Evolutionary conservation across 2,113 vertebrate species (phyloP), one percentile per base, ranked within the genome.

Genomic region (Corythaixoides concolor): DNA sequence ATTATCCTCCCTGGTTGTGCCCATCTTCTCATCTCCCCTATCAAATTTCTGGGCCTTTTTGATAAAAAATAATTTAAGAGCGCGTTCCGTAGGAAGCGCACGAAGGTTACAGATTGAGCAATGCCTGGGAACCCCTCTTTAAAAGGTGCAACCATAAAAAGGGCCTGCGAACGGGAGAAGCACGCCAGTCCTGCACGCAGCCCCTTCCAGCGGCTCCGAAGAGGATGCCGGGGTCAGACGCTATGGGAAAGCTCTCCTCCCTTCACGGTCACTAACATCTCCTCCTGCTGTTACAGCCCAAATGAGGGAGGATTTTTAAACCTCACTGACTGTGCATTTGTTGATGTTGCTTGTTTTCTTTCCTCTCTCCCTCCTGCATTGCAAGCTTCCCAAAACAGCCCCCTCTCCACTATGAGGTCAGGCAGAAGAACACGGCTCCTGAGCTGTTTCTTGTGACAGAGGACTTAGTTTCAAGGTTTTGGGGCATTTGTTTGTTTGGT

Each of bases 61-160:
- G 97, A 97, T 97, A 97, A 97, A 96, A 96, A 94, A 96, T 63
- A 94, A 97, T 97, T 96, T 95, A 94, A 97, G 94, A 92, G 91
- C 15, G 1, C 0, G 53, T 89, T 93, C 85, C 28, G 8, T 80
- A 96, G 95, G 96, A 96, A 92, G 78, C 41, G 6, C 83, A 89
- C 1, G 0, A 81, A 96, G 94, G 89, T 89, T 85, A 94, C 73
- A 27, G 67, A 90, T 43, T 81, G 94, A 97, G 95, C 93, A 93
- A 81, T 4, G 67, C 85, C 90, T 87, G 89, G 68, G 80, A 97
- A 84, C 84, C 95, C 70, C 67, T 90, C 60, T 52, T 53, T 32
- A 55, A 84, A 85, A 90, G 58, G 78, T 63, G 43, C 47, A n/a
- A 17, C 23, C 49, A 52, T 43, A 41, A 59, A 77, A 88, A 74